Percentiles rank a stretch among this genome's conserved stretches.
Evolutionary conservation across 2,113 vertebrate species (phyloP).

Genomic region (Dasyurus viverrinus): DNA sequence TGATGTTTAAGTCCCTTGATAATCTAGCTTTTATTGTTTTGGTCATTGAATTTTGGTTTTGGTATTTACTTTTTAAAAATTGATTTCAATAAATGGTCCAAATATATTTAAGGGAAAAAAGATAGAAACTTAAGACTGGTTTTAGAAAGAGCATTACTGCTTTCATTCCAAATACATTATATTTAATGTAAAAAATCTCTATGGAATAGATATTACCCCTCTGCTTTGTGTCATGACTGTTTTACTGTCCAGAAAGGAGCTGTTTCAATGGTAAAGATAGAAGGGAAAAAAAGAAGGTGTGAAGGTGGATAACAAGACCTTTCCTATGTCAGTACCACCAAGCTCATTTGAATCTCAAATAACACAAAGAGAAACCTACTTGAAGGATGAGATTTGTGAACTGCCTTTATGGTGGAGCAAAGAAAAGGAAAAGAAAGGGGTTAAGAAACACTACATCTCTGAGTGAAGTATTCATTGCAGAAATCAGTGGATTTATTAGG

Average conservation of each 20-base stretch:
- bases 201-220: background rate
- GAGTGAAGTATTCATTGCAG: background rate
- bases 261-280: background rate
- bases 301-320: background rate
- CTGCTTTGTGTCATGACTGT: background rate
- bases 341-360: background rate
- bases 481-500: constrained; percentile 4
- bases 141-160: background rate
- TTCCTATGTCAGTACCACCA: background rate
- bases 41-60: constrained; percentile 1
- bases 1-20: background rate
- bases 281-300: background rate
- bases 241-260: background rate
- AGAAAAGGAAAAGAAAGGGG: background rate
- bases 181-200: background rate
- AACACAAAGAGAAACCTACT: background rate
- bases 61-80: constrained; percentile 27
- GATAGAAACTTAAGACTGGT: background rate
- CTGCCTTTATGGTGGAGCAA: background rate
- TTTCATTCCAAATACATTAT: constrained; percentile 10
- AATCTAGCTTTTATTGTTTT: background rate
- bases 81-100: constrained; percentile 29
- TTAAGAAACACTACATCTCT: background rate
- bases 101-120: constrained; percentile 1
- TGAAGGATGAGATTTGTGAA: background rate